Conservation (phyloP, 2,113 vertebrate genomes). For the Sinocyclocheilus grahami region DNA sequence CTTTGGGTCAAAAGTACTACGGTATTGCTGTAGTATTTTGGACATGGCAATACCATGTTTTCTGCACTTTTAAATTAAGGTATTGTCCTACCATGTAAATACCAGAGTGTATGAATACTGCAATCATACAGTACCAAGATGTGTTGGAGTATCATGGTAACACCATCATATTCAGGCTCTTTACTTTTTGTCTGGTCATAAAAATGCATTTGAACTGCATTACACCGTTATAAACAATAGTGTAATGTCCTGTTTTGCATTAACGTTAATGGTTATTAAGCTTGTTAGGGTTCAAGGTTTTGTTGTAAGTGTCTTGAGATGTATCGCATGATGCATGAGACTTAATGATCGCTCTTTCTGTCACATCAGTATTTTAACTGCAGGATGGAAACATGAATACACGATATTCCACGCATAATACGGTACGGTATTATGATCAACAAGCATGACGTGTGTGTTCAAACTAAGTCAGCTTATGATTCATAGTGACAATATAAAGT, state of each 20-base stretch:
- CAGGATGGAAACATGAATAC: not conserved
- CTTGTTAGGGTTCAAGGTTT: not conserved
- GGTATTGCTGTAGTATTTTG: not conserved
- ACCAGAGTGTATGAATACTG: not conserved
- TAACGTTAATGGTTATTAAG: not conserved
- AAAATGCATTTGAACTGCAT: not conserved
- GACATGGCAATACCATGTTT: not conserved
- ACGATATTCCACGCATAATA: not conserved
- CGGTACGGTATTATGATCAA: not conserved
- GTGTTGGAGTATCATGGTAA: not conserved
- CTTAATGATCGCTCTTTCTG: not conserved
- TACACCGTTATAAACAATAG: not conserved
- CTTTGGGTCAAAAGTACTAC: not conserved
- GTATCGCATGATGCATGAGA: not conserved
- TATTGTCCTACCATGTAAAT: not conserved
- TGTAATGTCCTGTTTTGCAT: not conserved
- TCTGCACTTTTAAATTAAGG: not conserved
- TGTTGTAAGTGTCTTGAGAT: not conserved
- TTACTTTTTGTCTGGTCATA: not conserved
- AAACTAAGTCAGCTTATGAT: not conserved
- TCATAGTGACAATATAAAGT: conserved; percentile 6
- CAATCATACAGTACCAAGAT: not conserved
- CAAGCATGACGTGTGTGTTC: not conserved
- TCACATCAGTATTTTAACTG: not conserved
- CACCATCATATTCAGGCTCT: not conserved